A percentile compares a stretch with the other conserved stretches of the same genome.
Conservation (phyloP, 2,888 invertebrate species). For the Eueremaeus valkanovi region DNA sequence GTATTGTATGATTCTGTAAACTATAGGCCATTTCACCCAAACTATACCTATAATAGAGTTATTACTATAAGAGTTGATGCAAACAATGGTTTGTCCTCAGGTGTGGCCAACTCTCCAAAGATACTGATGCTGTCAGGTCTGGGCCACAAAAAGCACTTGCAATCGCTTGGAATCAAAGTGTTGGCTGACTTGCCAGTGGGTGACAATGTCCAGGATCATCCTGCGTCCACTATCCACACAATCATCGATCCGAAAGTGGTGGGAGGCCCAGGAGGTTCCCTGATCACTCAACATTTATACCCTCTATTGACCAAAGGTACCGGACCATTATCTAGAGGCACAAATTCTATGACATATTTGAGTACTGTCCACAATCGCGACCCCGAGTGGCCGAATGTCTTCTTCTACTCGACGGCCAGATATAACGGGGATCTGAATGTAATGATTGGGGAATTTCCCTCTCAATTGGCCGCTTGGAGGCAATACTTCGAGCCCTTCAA, state of each 20-base stretch:
- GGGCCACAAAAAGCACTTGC: constrained; percentile 58
- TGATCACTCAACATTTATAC: neutral
- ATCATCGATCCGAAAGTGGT: neutral
- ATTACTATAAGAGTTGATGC: no score
- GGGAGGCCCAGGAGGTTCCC: neutral
- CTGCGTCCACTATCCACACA: neutral
- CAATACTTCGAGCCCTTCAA: constrained; percentile 8
- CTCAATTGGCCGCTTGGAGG: neutral
- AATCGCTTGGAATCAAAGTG: constrained; percentile 65
- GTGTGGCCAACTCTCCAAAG: neutral
- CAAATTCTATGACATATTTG: constrained; percentile 4
- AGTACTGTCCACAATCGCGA: neutral
- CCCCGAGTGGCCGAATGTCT: constrained; percentile 4
- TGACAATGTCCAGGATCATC: constrained; percentile 63
- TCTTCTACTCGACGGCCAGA: neutral
- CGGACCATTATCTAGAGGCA: neutral
- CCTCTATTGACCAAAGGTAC: neutral
- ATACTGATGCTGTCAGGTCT: constrained; percentile 20
- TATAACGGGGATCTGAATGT: neutral
- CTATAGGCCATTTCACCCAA: neutral
- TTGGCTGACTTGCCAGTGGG: constrained; percentile 78
- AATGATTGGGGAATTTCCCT: neutral
- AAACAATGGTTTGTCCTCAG: neutral
- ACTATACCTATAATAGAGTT: no score
- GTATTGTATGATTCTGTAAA: no score